Evolutionary conservation across 2,797 vertebrate genomes (phyloP), one percentile per base, ranked within the genome.

Genomic region (Enteromius fasciolatus): DNA sequence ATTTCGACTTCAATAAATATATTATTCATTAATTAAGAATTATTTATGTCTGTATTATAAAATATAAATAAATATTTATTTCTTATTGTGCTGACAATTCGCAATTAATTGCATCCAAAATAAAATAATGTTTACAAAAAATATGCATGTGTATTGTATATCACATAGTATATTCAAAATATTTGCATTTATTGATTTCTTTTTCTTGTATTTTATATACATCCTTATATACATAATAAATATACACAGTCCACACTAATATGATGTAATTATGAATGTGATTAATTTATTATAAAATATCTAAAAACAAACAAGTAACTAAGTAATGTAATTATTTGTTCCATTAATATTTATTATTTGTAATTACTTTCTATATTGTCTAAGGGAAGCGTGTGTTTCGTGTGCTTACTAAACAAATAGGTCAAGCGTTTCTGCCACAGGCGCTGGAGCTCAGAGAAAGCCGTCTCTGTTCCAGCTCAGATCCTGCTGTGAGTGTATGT

Each of bases 381-480:
- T 57, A 46, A 8, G 4, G 25, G 14, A 6, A 39, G 69, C 1
- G 28, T n/a, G 48, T 73, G 46, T 73, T 73, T 48, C 4, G 4
- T 17, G 70, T 63, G 39, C 15, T 63, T 33, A 41, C 78, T 77
- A 54, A 72, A 81, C 73, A 44, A 39, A 39, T 12, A 28, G 64
- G n/a, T 68, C 39, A 46, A 59, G 46, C 50, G 17, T 33, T 4
- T 73, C 25, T 20, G 25, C 69, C 25, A 20, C 61, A 18, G 36
- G 57, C 57, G 6, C 50, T 82, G 54, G 7, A 76, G 63, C 72
- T 66, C 68, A 66, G 28, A 46, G 69, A 74, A 79, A 82, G 68
- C 33, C 1, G 2, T 33, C 5, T 41, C 39, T 28, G 28, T 67
- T 44, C 48, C 15, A 20, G 28, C 48, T 76, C 44, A 64, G 20